A percentile compares a stretch with the other conserved stretches of the same genome.
Evolutionary conservation across 2,113 vertebrate genomes (phyloP).

Genomic region (Catagonus wagneri): DNA sequence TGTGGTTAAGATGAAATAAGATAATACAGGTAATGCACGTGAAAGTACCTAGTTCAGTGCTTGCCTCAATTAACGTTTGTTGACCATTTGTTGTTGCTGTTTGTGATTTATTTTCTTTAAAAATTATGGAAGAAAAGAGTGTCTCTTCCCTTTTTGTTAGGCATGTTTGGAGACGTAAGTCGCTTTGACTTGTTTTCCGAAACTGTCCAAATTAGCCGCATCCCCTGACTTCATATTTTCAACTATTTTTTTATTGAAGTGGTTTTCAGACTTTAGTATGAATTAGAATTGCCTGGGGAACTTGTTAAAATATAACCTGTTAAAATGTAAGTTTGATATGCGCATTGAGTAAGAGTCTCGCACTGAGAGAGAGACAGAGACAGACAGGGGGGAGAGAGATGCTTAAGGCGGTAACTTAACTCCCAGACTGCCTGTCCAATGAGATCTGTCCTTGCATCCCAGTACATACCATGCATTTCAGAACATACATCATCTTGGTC

Average conservation of each 20-base stretch:
- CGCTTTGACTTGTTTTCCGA: neutral
- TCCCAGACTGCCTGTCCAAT: too few relatives aligned
- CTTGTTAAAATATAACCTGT: conserved; percentile 8
- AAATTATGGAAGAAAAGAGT: neutral
- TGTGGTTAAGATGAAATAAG: neutral
- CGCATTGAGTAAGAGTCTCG: neutral
- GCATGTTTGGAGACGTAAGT: neutral
- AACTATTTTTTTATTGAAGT: neutral
- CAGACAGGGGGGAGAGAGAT: neutral
- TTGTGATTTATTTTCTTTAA: conserved; percentile 23
- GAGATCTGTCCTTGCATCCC: neutral
- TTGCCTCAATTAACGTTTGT: neutral
- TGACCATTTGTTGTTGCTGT: neutral
- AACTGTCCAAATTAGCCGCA: neutral
- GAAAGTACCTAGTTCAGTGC: neutral
- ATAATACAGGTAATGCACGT: neutral
- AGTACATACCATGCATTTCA: neutral
- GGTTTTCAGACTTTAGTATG: neutral
- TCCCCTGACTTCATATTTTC: conserved; percentile 29
- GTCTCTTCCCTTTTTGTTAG: neutral
- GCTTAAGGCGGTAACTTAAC: neutral
- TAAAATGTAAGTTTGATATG: conserved; percentile 13
- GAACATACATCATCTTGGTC: neutral
- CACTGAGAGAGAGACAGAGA: neutral
- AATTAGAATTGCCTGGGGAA: neutral